These are phyloP conservation scores for Melanerpes aurifrons DNA, from an alignment of 2,113 vertebrate species.

Conservation along the genomic window DNA sequence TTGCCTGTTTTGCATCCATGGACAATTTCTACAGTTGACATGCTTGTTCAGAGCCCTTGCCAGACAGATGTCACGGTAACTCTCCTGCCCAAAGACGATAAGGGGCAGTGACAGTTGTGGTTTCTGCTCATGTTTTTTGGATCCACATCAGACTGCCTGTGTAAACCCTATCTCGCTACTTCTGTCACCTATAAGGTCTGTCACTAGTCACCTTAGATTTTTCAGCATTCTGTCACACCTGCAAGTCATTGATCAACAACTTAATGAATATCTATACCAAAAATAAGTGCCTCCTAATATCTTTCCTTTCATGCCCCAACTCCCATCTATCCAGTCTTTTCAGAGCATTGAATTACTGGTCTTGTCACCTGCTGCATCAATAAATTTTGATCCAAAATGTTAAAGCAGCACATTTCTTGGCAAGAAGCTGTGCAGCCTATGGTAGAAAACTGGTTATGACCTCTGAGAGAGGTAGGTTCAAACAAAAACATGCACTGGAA, in stretches of 20 bases:
- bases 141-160: not conserved
- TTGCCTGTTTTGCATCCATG: not conserved
- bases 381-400: slow-evolving; percentile 55
- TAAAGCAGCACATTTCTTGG: slow-evolving; percentile 37
- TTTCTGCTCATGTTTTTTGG: not conserved
- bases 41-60: not conserved
- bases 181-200: not conserved
- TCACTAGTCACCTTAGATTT: slow-evolving; percentile 4
- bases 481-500: not conserved
- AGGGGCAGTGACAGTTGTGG: not conserved
- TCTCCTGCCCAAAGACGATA: not conserved
- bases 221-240: slow-evolving; percentile 24
- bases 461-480: not conserved
- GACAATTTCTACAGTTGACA: not conserved
- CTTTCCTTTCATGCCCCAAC: not conserved
- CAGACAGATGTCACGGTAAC: not conserved
- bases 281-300: slow-evolving; percentile 29
- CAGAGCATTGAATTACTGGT: slow-evolving; percentile 43
- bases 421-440: not conserved
- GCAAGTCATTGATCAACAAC: slow-evolving; percentile 38
- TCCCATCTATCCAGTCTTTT: slow-evolving; percentile 2
- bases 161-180: not conserved
- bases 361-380: slow-evolving; percentile 58
- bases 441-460: not conserved
- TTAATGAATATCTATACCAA: slow-evolving; percentile 13